Percentiles rank a stretch among this genome's conserved stretches.
Conservation (phyloP, 2,797 vertebrate genomes). For the Varecia variegata region DNA sequence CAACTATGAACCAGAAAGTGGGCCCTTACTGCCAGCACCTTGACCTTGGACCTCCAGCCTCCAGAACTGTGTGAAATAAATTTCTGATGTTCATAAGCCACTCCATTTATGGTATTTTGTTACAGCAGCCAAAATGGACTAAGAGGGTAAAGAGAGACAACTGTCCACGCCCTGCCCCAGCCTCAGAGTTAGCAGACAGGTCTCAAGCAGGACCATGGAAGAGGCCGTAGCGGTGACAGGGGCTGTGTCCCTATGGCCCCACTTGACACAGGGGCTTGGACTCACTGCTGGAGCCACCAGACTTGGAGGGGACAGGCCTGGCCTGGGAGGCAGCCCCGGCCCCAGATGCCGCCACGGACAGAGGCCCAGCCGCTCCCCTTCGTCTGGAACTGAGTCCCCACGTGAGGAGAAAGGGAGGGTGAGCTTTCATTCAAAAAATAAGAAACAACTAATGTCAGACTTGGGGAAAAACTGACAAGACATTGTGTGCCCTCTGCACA, state of each 20-base stretch:
- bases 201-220: fast-evolving
- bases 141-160: too few species aligned
- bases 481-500: neutral
- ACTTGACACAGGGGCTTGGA: too few species aligned
- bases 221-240: neutral
- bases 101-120: neutral
- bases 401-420: fast-evolving
- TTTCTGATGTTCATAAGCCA: too few species aligned
- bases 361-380: neutral
- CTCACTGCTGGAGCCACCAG: neutral
- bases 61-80: neutral
- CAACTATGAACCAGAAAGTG: neutral
- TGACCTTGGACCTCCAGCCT: neutral
- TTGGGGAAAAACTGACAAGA: too few species aligned
- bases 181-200: too few species aligned
- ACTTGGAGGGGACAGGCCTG: neutral
- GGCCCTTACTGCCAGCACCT: too few species aligned
- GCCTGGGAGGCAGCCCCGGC: neutral
- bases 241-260: neutral
- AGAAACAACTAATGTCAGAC: neutral
- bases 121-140: neutral
- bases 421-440: too few species aligned
- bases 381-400: too few species aligned
- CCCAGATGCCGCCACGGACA: fast-evolving
- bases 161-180: fast-evolving